These are phyloP conservation scores for Acrossocheilus wenchowensis DNA, from an alignment of 2,797 vertebrate species.

Conservation along the genomic window DNA sequence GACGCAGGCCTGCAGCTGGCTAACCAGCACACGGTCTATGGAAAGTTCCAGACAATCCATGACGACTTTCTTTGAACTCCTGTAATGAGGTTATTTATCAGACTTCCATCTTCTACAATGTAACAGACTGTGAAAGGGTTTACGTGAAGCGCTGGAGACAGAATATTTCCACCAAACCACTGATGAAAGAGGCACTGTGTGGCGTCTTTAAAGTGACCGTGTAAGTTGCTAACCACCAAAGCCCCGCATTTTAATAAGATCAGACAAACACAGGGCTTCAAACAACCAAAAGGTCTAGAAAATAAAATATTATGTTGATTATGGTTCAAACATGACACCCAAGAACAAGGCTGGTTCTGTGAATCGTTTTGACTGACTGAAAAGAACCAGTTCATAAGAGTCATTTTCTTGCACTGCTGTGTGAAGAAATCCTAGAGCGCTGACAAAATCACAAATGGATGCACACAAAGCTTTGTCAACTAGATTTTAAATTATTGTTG, in stretches of 20 bases:
- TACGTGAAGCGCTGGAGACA: conserved; percentile 19
- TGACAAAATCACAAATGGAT: not conserved
- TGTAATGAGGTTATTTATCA: conserved; percentile 57
- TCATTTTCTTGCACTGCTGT: not conserved
- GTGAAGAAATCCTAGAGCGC: not conserved
- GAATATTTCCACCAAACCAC: conserved; percentile 33
- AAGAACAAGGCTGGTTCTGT: not conserved
- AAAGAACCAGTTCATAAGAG: not conserved
- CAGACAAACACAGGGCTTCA: not conserved
- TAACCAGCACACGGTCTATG: conserved; percentile 20
- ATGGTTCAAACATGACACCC: not conserved
- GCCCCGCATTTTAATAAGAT: not conserved
- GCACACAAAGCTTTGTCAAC: not conserved
- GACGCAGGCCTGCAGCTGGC: conserved; percentile 44
- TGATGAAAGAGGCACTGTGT: conserved; percentile 24
- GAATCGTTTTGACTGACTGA: not conserved
- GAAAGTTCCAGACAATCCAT: conserved; percentile 47
- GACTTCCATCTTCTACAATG: conserved; percentile 50
- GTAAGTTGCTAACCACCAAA: conserved; percentile 13
- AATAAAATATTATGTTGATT: not conserved
- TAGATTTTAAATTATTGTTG: not conserved
- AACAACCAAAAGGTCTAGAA: not conserved
- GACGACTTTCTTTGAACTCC: conserved; percentile 44
- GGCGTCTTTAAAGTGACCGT: conserved; percentile 32
- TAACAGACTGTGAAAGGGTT: conserved; percentile 35